Conservation (phyloP, 2,888 invertebrate species). For the Dryocosmus kuriphilus region DNA sequence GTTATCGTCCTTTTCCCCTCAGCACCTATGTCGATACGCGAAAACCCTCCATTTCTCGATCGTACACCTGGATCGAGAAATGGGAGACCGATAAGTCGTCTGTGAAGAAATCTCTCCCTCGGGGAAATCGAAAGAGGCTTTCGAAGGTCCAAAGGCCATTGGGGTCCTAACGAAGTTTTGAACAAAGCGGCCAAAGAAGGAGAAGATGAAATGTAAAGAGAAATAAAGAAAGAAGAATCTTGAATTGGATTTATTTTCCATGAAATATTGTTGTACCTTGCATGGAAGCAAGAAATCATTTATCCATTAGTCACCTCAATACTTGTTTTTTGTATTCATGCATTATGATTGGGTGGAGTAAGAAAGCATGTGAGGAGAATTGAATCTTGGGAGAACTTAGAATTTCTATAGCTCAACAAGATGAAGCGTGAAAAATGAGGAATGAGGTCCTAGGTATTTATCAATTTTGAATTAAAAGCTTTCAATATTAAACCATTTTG, state of each 20-base stretch:
- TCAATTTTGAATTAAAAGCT: too few relatives aligned
- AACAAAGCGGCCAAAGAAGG: not conserved
- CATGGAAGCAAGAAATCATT: not conserved
- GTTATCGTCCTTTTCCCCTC: slow-evolving; percentile 49
- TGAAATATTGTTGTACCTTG: not conserved
- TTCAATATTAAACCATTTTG: too few relatives aligned
- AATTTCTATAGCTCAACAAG: too few relatives aligned
- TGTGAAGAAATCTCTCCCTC: slow-evolving; percentile 25
- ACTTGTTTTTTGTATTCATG: not conserved
- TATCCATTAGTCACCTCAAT: too few relatives aligned
- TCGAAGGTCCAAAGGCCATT: slow-evolving; percentile 26
- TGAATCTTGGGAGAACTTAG: too few relatives aligned
- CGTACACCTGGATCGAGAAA: slow-evolving; percentile 17
- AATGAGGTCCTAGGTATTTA: too few relatives aligned
- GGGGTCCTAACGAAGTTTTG: slow-evolving; percentile 28
- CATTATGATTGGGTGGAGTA: not conserved
- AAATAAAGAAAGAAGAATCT: not conserved
- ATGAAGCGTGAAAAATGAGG: too few relatives aligned
- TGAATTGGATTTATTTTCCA: not conserved
- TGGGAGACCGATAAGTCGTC: slow-evolving; percentile 23
- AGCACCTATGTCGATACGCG: not conserved
- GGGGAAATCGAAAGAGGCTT: slow-evolving; percentile 25
- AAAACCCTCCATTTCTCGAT: slow-evolving; percentile 5
- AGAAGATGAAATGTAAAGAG: slow-evolving; percentile 22
- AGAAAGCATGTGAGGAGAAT: too few relatives aligned